A percentile compares a stretch with the other conserved stretches of the same genome.
phyloP scores from a whole-genome alignment of 2,888 invertebrate species.

The Scaptomyza parva region DNA sequence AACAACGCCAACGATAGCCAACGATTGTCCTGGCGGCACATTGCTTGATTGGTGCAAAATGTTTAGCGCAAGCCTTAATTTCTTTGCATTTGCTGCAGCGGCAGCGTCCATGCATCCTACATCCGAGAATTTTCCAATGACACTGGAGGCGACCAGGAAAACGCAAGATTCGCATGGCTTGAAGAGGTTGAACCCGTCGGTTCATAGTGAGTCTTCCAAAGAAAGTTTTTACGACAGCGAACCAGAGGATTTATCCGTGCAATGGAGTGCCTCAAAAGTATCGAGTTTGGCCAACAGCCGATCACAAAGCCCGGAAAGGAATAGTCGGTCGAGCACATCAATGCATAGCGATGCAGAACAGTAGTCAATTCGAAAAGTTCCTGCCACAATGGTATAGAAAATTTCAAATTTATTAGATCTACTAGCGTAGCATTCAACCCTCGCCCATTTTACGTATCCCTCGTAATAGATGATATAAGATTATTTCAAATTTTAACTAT shows the following conservation, averaged over 20 bases:
- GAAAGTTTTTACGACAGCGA: slow-evolving; percentile 82
- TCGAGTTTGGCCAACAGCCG: slow-evolving; percentile 70
- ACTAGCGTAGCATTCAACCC: slow-evolving; percentile 29
- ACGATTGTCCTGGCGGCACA: slow-evolving; percentile 79
- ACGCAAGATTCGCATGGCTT: slow-evolving; percentile 83
- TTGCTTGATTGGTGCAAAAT: slow-evolving; percentile 92
- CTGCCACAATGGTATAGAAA: slow-evolving; percentile 31
- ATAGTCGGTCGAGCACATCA: slow-evolving; percentile 55
- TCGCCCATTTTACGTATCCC: slow-evolving; percentile 18
- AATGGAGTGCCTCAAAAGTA: slow-evolving; percentile 72
- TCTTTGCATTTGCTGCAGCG: slow-evolving; percentile 77
- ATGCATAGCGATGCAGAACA: slow-evolving; percentile 70
- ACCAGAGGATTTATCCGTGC: slow-evolving; percentile 83
- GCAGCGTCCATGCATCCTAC: slow-evolving; percentile 73
- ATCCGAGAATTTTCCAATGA: slow-evolving; percentile 8
- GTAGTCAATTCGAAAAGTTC: slow-evolving; percentile 51
- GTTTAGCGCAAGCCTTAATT: slow-evolving; percentile 86
- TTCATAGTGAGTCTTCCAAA: slow-evolving; percentile 76
- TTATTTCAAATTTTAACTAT: slow-evolving; percentile 39
- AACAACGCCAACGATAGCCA: slow-evolving; percentile 28
- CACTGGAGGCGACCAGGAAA: slow-evolving; percentile 19
- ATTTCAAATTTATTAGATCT: slow-evolving; percentile 23
- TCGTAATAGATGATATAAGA: slow-evolving; percentile 15
- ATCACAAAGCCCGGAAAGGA: slow-evolving; percentile 77
- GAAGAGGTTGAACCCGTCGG: slow-evolving; percentile 84